Evolutionary conservation across 1,140 invertebrate genomes (phyloP), one percentile per base, ranked within the genome.

Genomic region (Leucophenga varia): DNA sequence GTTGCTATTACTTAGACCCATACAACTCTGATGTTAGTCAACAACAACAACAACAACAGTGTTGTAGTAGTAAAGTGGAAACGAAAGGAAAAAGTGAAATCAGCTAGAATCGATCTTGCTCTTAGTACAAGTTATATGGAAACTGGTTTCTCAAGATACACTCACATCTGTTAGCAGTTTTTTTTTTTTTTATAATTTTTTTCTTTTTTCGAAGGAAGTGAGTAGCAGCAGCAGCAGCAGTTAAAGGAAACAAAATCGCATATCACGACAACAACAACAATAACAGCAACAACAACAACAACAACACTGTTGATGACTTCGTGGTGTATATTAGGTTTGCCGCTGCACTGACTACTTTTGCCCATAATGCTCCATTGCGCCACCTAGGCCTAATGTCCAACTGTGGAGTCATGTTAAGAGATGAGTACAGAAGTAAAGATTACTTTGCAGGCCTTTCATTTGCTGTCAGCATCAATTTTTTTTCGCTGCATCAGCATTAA

Each of bases 91-190:
- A 64, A 67, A 67, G 63, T 67, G 63, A 67, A 67, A 67, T 67
- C 63, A 59, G 63, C 63, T 68, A 67, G 63, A 67, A 67, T 67
- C 67, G 64, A 67, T 67, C 63, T 67, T 64, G 63, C 22, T 25
- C 32, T 34, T 7, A 28, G 12, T 28, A 28, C 22, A 25, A 25
- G 10, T 5, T 10, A 25, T 6, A 25, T 6, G 10, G 39, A 63
- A 67, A 67, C 63, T 59, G 63, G 63, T 67, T 67, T 61, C 10
- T 25, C 22, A 25, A 25, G 22, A 5, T 25, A 25, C 10, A 10
- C 22, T 43, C 47, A 41, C 59, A 61, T 57, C 63, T 64, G 51
- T 25, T n/a, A n/a, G n/a, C n/a, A n/a, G n/a, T n/a, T n/a, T n/a
- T n/a, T n/a, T n/a, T n/a, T n/a, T n/a, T n/a, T n/a, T n/a, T n/a